Conservation (phyloP, 1,140 invertebrate species). For the Bombus huntii region DNA sequence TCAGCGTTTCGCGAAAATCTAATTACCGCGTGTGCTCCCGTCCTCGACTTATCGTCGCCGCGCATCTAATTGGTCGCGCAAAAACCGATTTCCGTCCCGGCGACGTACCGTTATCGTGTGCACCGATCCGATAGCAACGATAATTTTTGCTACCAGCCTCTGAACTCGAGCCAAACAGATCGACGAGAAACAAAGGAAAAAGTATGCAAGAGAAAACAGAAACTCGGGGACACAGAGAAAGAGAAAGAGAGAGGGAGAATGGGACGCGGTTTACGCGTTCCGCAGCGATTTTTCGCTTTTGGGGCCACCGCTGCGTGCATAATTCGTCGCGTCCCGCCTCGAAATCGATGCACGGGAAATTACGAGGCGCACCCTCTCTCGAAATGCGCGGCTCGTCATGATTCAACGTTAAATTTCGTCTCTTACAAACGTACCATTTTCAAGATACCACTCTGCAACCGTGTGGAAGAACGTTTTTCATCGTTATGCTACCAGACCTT, state of each 20-base stretch:
- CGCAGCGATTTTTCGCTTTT: slow-evolving; percentile 50
- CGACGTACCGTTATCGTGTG: slow-evolving; percentile 28
- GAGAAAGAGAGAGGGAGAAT: not conserved
- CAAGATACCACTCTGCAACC: not conserved
- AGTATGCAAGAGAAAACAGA: too few relatives aligned
- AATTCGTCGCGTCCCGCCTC: slow-evolving; percentile 18
- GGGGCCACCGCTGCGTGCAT: slow-evolving; percentile 37
- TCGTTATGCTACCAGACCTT: not conserved
- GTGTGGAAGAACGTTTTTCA: not conserved
- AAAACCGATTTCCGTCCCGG: slow-evolving; percentile 37
- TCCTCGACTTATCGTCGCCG: slow-evolving; percentile 37
- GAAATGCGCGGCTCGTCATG: slow-evolving; percentile 62
- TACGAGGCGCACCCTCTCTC: slow-evolving; percentile 62
- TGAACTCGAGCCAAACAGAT: not conserved
- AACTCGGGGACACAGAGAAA: not conserved
- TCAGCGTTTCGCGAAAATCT: slow-evolving; percentile 45
- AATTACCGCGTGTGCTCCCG: slow-evolving; percentile 29
- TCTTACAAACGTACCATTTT: slow-evolving; percentile 28
- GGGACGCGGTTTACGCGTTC: slow-evolving; percentile 28
- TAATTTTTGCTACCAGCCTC: slow-evolving; percentile 41
- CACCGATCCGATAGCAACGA: slow-evolving; percentile 44
- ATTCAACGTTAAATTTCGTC: slow-evolving; percentile 17
- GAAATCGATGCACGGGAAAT: slow-evolving; percentile 47
- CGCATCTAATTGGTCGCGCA: slow-evolving; percentile 45
- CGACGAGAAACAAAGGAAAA: not conserved